These are phyloP conservation scores for Lasioglossum albipes DNA, from an alignment of 1,140 invertebrate species.

Conservation along the genomic window DNA sequence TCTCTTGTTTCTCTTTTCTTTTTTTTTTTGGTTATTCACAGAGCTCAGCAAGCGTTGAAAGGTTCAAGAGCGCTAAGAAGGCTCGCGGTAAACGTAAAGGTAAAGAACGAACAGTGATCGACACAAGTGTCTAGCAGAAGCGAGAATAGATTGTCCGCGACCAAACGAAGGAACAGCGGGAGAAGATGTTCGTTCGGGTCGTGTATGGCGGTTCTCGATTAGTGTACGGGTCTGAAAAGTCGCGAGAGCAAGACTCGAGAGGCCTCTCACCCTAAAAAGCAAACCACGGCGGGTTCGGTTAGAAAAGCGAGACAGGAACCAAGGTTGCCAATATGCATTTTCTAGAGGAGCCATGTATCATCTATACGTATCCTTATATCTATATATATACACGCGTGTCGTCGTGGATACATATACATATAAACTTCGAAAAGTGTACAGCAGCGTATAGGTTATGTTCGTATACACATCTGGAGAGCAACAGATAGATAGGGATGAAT, in stretches of 20 bases:
- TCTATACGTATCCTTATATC: slow-evolving; percentile 28
- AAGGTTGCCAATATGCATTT: slow-evolving; percentile 77
- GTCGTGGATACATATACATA: slow-evolving; percentile 17
- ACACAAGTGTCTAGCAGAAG: not conserved
- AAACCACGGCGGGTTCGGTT: slow-evolving; percentile 70
- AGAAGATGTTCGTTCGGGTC: not conserved
- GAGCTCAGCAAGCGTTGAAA: no score
- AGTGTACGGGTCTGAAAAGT: not conserved
- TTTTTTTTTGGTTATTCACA: no score
- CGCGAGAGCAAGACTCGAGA: not conserved
- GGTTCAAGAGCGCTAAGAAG: no score
- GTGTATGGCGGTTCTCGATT: not conserved
- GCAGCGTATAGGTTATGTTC: not conserved
- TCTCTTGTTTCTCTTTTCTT: no score
- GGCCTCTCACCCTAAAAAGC: slow-evolving; percentile 62
- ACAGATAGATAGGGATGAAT: not conserved
- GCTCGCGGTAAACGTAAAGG: no score
- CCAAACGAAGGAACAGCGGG: slow-evolving; percentile 8
- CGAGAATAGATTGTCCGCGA: slow-evolving; percentile 8
- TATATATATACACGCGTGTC: no score
- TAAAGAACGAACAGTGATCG: no score
- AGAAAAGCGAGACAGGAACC: slow-evolving; percentile 78
- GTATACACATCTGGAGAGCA: slow-evolving; percentile 24
- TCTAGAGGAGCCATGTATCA: slow-evolving; percentile 53
- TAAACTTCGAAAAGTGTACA: slow-evolving; percentile 28